Base-by-base conservation (phyloP, 2,113 vertebrate genomes). In the Cebus imitator region DNA sequence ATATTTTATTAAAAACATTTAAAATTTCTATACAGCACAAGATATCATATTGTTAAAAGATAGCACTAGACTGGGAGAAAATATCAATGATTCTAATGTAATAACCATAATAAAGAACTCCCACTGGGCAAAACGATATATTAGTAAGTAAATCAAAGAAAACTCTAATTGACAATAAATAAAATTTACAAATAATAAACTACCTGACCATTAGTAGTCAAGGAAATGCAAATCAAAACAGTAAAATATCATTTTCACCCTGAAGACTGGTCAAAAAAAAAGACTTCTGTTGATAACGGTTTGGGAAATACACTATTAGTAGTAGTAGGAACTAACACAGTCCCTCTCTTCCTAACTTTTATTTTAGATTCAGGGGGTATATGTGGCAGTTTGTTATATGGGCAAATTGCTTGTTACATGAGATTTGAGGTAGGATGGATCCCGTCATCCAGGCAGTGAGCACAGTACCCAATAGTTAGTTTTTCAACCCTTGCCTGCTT, bases 1-100 rank as follows among this genome's bases (percentile, higher is more conserved):
- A 58, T 79, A 40, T 87, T 86, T 88, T 84, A 79, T 73, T 16
- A 88, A 14, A 81, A 90, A 86, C 25, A 95, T 81, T 87, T 94
- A 27, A 87, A 93, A 81, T 86, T 83, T 91, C 61, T 80, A 58
- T 18, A 93, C 16, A 20, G 10, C 32, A 76, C 20, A 85, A 57
- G 43, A 61, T 32, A 86, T 0, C 8, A 30, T 40, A 50, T 23
- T 82, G 72, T n/a, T 92, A 87, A 83, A 91, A 73, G 23, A 58
- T 3, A 30, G 23, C 43, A 84, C 16, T 9, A 90, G 50, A 78
- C 3, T 45, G 14, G 14, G 30, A 61, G 4, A 32, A 94, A 68
- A 75, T 30, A 55, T 27, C 25, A 92, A 78, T 68, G 64, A 87
- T 30, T 73, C 13, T 37, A 18, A 83, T 23, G 32, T 40, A 87